Conservation (phyloP, 2,113 vertebrate species). For the Struthidea cinerea region DNA sequence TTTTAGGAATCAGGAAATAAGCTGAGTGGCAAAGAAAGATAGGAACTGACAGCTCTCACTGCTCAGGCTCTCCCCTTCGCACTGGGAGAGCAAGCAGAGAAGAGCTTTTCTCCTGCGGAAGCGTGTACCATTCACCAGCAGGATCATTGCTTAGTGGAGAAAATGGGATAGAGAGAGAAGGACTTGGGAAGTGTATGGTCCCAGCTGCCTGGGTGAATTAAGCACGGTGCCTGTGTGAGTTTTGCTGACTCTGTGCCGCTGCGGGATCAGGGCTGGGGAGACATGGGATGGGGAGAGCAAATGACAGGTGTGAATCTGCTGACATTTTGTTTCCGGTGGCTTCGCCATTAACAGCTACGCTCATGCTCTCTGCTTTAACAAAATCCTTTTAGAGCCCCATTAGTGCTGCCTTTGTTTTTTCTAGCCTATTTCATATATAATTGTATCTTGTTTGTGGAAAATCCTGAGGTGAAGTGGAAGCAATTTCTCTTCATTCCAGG, state of each 20-base stretch:
- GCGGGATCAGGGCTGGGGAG: fast-evolving
- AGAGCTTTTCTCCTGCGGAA: slow-evolving; percentile 47
- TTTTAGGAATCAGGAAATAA: slow-evolving; percentile 64
- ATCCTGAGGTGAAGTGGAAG: slow-evolving; percentile 52
- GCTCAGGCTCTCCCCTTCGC: slow-evolving; percentile 16
- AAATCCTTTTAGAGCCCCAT: slow-evolving; percentile 14
- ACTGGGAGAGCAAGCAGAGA: slow-evolving; percentile 23
- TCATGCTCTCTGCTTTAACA: background rate
- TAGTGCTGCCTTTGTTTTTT: slow-evolving; percentile 35
- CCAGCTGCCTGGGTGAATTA: slow-evolving; percentile 11
- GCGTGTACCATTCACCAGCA: background rate
- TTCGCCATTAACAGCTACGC: slow-evolving; percentile 4
- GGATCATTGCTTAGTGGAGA: background rate
- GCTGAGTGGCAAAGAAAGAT: slow-evolving; percentile 59
- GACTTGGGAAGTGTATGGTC: background rate
- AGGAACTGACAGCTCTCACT: slow-evolving; percentile 48
- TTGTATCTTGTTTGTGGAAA: slow-evolving; percentile 34
- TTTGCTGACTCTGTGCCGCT: slow-evolving; percentile 10
- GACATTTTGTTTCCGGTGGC: slow-evolving; percentile 27
- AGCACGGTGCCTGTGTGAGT: background rate
- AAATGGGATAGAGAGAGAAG: background rate
- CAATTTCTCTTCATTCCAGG: slow-evolving; percentile 42
- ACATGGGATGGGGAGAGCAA: background rate
- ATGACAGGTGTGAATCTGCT: slow-evolving; percentile 43
- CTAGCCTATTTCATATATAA: background rate